These are phyloP conservation scores for Spermophilus dauricus DNA, from an alignment of 2,113 vertebrate genomes.

Conservation along the genomic window DNA sequence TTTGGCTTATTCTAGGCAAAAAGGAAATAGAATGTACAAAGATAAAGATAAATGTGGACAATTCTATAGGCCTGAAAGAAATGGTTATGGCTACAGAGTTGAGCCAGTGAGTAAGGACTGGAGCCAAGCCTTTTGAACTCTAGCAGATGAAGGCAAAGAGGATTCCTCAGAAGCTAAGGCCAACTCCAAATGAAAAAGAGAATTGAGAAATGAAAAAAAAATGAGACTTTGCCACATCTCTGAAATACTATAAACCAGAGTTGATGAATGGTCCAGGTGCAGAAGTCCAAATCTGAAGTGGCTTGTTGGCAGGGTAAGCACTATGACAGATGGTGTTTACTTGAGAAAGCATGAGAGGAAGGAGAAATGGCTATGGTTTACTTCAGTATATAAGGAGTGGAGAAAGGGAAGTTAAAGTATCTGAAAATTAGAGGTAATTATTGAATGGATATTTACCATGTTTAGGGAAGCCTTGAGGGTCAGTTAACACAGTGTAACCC, in stretches of 20 bases:
- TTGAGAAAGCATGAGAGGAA: neutral
- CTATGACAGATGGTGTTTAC: conserved; percentile 58
- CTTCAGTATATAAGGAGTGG: neutral
- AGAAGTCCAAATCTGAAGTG: neutral
- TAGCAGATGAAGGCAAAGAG: neutral
- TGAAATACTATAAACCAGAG: neutral
- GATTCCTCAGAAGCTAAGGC: conserved; percentile 21
- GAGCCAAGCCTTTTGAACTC: neutral
- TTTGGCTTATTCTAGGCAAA: neutral
- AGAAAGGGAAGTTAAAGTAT: conserved; percentile 36
- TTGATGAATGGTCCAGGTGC: conserved; percentile 29
- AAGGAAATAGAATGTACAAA: neutral
- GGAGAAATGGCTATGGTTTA: conserved; percentile 31
- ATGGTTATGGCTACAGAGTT: neutral
- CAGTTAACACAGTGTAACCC: neutral
- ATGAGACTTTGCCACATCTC: neutral
- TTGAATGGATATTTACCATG: neutral
- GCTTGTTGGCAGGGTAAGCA: conserved; percentile 33
- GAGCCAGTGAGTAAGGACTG: neutral
- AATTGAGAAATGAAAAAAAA: neutral
- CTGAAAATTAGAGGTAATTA: neutral
- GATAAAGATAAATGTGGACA: neutral
- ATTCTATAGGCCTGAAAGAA: neutral
- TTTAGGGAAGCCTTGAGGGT: neutral
- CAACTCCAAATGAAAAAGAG: neutral